Percentiles rank a stretch among this genome's conserved stretches.
Evolutionary conservation across 2,113 vertebrate genomes (phyloP).

Genomic region (Theristicus caerulescens): DNA sequence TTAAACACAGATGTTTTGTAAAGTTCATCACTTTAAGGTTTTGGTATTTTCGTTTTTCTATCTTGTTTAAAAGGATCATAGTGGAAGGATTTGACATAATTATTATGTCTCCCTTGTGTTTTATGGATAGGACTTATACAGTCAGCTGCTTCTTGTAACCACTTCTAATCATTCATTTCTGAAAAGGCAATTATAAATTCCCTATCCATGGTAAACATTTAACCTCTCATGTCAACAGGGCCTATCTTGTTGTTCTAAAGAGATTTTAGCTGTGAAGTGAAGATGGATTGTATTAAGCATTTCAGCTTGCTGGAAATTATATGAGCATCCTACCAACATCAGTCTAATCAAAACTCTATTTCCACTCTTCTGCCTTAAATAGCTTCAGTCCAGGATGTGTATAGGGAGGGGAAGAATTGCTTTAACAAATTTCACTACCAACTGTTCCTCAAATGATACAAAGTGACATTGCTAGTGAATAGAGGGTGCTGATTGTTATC

Average conservation of each 20-base stretch:
- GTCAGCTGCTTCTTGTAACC: conserved; percentile 21
- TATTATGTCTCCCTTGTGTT: conserved; percentile 14
- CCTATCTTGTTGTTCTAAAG: conserved; percentile 31
- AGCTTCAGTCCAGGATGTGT: conserved; percentile 5
- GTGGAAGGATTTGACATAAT: background rate
- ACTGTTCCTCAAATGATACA: conserved; percentile 56
- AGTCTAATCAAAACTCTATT: conserved; percentile 31
- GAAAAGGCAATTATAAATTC: conserved; percentile 52
- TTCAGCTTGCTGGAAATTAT: conserved; percentile 54
- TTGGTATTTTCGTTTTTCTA: background rate
- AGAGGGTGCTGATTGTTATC: conserved; percentile 76
- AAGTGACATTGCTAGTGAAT: conserved; percentile 79
- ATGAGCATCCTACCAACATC: background rate
- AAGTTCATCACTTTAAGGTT: background rate
- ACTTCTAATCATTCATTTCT: conserved; percentile 49
- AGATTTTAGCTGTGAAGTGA: conserved; percentile 35
- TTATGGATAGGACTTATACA: background rate
- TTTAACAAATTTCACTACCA: conserved; percentile 52
- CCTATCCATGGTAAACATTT: conserved; percentile 46
- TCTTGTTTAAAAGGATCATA: background rate
- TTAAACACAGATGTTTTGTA: background rate
- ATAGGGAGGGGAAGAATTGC: conserved; percentile 40
- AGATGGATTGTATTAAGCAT: conserved; percentile 21
- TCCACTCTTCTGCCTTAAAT: conserved; percentile 63
- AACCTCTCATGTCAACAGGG: conserved; percentile 8